Evolutionary conservation across 2,113 vertebrate genomes (phyloP), one percentile per base, ranked within the genome.

Genomic region (Mobula hypostoma): DNA sequence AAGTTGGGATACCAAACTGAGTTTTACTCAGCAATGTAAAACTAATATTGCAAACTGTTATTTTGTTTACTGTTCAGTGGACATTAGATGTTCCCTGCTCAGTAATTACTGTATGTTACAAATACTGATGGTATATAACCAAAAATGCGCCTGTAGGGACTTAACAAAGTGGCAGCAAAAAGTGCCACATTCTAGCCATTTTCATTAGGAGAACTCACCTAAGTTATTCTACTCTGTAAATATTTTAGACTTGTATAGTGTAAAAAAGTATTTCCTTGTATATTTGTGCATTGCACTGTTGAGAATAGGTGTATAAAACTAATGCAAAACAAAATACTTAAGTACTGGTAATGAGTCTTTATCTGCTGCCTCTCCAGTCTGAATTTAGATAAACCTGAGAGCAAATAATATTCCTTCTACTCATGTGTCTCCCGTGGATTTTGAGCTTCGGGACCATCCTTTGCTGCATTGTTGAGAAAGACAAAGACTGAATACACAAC

Each of bases 181-280:
- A 95, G 95, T 96, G 96, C 98, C 98, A 98, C 97, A 97, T 95
- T 96, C 97, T 97, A 97, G 98, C 98, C 97, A 96, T 96, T 97
- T 97, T 97, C 97, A 96, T 96, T 97, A 98, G 97, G 96, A 97
- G 97, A 97, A 96, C 97, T 95, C 95, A 97, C 36, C 96, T 99
- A 99, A 99, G 98, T 99, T 99, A 99, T 99, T 99, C 98, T 99
- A 99, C 98, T 98, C 98, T 98, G 97, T 99, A 99, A 98, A 99
- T 98, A 99, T 98, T 98, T 98, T 98, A 99, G 98, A 98, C 97
- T 96, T 98, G 98, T 99, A 98, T 97, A 99, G 98, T 98, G 97
- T 97, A 98, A 98, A 99, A 97, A 96, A 98, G 97, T 98, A 98
- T 98, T 93, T 97, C 97, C 96, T 97, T 98, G 98, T 98, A 98